Evolutionary conservation across 2,888 invertebrate genomes (phyloP), one percentile per base, ranked within the genome.

Genomic region (Chaetogeoica ovagalla): DNA sequence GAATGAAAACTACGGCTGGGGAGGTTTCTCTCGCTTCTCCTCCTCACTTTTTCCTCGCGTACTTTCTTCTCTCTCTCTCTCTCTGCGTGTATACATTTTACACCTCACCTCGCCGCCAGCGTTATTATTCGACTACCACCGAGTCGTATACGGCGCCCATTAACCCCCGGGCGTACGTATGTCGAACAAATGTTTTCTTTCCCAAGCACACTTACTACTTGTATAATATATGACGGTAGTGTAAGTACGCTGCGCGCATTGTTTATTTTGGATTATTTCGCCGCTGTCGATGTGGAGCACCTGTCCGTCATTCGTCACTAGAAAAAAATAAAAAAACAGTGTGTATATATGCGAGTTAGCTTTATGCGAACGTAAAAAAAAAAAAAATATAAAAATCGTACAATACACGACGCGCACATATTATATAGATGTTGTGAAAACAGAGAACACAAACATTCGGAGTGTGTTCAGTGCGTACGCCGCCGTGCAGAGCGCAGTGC

Each of bases 131-230:
- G 4, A 30, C 4, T n/a, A n/a, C n/a, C n/a, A 17, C 52, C 52
- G 63, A 79, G 62, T 19, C 63, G 70, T 30, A 68, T 23, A 39
- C 65, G 19, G 76, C n/a, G 77, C 77, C 77, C 77, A 70, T 77
- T 77, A 77, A 70, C 77, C 77, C 77, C 62, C 69, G 69, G 37
- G 23, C 71, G 70, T 79, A 63, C 71, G 63, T 65, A n/a, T n/a
- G 71, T 30, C 71, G 62, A 79, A 71, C 79, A 79, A 79, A 79
- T 79, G 79, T 79, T 79, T 79, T 79, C 79, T 79, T 79, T 79
- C 79, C 79, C 79, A 79, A 79, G 79, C 79, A 57, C 79, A 71
- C 79, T 71, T 71, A 39, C 71, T 62, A 55, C 30, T 30, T 30
- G 4, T 30, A 30, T 30, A 30, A 4, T 30, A 30, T n/a, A 4